Base-by-base conservation (phyloP, 2,113 vertebrate genomes). In the Lutjanus erythropterus region DNA sequence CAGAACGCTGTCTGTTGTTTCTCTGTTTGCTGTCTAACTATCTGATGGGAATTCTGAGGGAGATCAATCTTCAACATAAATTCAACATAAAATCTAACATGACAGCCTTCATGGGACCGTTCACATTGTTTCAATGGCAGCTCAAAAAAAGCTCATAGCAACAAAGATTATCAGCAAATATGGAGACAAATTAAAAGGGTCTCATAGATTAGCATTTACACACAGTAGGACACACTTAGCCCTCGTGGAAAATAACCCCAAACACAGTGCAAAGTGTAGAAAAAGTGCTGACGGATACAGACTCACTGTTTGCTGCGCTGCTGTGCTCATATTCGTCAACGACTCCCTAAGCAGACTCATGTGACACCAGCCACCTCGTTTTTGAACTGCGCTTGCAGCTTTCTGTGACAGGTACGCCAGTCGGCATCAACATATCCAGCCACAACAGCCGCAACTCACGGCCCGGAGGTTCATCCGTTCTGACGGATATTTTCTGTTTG, bases 401-500 rank as follows among this genome's bases (percentile, higher is more conserved):
- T 90, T 66, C 87, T 42, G 78, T 93, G 92, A 93, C 93, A 94
- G 86, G 86, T 94, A 92, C 80, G 93, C 91, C 92, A 91, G 79
- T 53, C 81, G 71, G 86, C 88, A 94, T 94, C 89, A 93, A 64
- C 80, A 18, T 88, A 88, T 92, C 81, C 85, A 2, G 70, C 76
- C 59, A 5, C 75, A 78, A 18, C 83, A 66, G 75, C 88, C 71
- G 60, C 86, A 39, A 10, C 74, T 89, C 89, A 81, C 56, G 33
- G 81, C 86, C 88, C 55, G 16, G 81, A 89, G 86, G 65, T 81
- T 92, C 84, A 94, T 92, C 62, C 84, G 78, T 76, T 80, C 86
- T 93, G 93, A 94, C 80, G 83, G 80, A 82, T 78, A 66, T 85
- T 93, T 87, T 92, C 93, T 94, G 94, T 88, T 93, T 83, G 87